A percentile compares a stretch with the other conserved stretches of the same genome.
Conservation (phyloP, 2,797 vertebrate species). For the Hippocampus kuda region DNA sequence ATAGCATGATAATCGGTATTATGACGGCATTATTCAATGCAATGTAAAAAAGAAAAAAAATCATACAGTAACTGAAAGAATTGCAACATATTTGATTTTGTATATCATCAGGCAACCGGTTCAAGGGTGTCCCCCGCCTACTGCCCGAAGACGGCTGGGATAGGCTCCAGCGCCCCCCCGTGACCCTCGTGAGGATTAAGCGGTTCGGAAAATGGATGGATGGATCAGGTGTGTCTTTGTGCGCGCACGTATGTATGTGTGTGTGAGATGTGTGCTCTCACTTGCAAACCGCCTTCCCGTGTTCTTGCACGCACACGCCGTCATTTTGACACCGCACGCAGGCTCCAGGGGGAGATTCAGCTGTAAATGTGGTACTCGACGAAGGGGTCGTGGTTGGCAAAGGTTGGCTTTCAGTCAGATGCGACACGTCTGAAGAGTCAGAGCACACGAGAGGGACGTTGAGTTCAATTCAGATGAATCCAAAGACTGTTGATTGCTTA, state of each 20-base stretch:
- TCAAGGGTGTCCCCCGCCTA: too few relatives aligned
- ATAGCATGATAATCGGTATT: too few relatives aligned
- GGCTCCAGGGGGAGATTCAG: fast-evolving
- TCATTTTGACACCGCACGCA: constrained; percentile 72
- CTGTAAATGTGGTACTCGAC: not conserved
- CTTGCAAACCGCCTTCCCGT: constrained; percentile 64
- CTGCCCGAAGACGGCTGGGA: too few relatives aligned
- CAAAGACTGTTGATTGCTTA: not conserved
- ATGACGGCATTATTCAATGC: not conserved
- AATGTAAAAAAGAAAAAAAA: too few relatives aligned
- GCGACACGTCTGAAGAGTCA: constrained; percentile 68
- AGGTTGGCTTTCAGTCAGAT: constrained; percentile 59
- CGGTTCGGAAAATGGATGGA: too few relatives aligned
- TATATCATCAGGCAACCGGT: too few relatives aligned
- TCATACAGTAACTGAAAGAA: not conserved
- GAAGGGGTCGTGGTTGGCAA: constrained; percentile 21
- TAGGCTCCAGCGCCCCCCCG: too few relatives aligned
- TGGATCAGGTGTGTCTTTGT: too few relatives aligned
- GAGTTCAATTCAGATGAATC: constrained; percentile 1
- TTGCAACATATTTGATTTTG: not conserved
- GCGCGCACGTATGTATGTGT: too few relatives aligned
- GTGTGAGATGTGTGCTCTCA: constrained; percentile 36
- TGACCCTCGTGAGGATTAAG: too few relatives aligned
- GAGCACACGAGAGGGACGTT: not conserved
- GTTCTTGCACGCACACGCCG: constrained; percentile 61